Conservation (phyloP, 2,113 vertebrate species). For the Tupaia tana region DNA sequence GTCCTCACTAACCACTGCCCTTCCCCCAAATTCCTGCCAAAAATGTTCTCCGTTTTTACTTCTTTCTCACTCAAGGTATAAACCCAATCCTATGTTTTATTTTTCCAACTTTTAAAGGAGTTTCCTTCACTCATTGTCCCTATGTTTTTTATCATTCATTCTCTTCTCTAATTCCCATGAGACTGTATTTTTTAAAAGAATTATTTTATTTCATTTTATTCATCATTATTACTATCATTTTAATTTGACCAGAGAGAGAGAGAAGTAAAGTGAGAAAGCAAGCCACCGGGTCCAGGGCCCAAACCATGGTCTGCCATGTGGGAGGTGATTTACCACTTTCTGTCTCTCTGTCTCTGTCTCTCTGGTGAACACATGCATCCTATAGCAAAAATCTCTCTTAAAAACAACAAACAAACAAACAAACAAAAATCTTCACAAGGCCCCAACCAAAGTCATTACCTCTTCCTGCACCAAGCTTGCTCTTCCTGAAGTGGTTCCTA, state of each 20-base stretch:
- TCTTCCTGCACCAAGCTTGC: not conserved
- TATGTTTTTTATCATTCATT: not conserved
- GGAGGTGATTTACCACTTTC: no score
- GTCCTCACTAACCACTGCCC: not conserved
- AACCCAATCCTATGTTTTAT: slow-evolving; percentile 7
- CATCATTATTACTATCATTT: no score
- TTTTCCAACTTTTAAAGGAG: not conserved
- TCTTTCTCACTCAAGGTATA: slow-evolving; percentile 1
- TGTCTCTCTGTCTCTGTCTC: no score
- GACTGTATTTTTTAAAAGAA: not conserved
- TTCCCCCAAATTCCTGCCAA: not conserved
- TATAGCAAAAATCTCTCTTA: no score
- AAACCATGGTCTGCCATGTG: no score
- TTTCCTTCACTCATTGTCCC: not conserved
- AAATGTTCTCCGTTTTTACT: not conserved
- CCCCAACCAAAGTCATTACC: not conserved
- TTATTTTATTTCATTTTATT: no score
- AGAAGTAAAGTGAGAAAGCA: no score
- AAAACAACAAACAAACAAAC: no score
- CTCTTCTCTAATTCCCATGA: not conserved
- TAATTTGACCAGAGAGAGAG: no score
- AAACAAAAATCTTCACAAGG: no score
- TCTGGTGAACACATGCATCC: not conserved
- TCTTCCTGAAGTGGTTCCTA: not conserved
- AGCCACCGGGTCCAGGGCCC: no score